A percentile compares a stretch with the other conserved stretches of the same genome.
Evolutionary conservation across 2,797 vertebrate species (phyloP).

Genomic region (Fringilla coelebs): DNA sequence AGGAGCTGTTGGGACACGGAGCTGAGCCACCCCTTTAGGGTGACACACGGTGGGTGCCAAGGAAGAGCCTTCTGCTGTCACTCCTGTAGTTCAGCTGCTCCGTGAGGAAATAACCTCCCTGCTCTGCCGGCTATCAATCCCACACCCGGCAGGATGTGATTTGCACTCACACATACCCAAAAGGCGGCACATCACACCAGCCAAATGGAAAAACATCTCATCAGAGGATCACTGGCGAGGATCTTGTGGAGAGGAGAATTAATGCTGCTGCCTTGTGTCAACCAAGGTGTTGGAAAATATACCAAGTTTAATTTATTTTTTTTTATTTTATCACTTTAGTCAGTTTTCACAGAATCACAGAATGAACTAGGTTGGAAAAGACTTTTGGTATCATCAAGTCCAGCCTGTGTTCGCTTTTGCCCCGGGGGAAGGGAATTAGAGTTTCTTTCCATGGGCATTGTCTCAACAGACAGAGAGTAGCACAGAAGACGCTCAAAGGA

Average conservation of each 20-base stretch:
- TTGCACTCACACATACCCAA: background rate
- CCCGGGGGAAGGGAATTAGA: background rate
- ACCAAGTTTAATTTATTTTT: background rate
- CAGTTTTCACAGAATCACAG: background rate
- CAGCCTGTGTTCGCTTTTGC: background rate
- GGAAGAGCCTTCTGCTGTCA: background rate
- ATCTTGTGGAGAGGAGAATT: background rate
- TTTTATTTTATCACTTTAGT: background rate
- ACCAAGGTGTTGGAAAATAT: background rate
- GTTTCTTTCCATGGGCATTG: too few species aligned
- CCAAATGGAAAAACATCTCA: background rate
- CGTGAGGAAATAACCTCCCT: background rate
- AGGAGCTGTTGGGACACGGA: background rate
- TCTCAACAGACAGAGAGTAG: background rate
- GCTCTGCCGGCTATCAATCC: background rate
- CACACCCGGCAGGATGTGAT: background rate
- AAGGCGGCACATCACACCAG: background rate
- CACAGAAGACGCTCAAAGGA: background rate
- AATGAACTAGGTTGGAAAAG: background rate
- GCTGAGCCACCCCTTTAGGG: background rate
- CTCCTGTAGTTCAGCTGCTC: background rate
- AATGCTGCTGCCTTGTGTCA: background rate
- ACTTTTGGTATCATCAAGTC: background rate
- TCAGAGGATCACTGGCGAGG: background rate
- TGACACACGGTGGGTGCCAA: background rate